Conservation (phyloP, 1,140 invertebrate genomes). For the Macrotrachela quadricornifera region DNA sequence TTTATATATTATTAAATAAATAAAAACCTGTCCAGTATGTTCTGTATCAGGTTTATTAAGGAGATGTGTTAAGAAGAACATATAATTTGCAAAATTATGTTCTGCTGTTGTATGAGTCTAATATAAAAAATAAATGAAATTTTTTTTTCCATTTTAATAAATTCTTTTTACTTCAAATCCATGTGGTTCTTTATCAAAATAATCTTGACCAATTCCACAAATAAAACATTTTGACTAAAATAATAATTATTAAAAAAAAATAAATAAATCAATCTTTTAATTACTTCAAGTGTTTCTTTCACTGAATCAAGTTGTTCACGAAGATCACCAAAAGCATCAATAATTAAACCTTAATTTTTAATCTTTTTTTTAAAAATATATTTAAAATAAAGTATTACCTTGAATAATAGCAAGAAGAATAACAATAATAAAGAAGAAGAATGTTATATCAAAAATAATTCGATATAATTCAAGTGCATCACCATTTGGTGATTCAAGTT, state of each 20-base stretch:
- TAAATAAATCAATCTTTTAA: background rate
- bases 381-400: conserved; percentile 37
- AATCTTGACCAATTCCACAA: conserved; percentile 94
- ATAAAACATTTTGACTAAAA: conserved; percentile 89
- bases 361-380: background rate
- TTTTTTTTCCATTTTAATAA: too few relatives aligned
- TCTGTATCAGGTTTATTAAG: conserved; percentile 99
- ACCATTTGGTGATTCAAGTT: conserved; percentile 89
- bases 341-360: conserved; percentile 92
- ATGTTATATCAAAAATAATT: conserved; percentile 98
- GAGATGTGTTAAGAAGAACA: conserved; percentile 99
- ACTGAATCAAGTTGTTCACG: conserved; percentile 97
- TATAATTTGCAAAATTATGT: conserved; percentile 98
- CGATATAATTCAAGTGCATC: conserved; percentile 87
- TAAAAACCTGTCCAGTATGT: conserved; percentile 72
- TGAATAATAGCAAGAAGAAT: conserved; percentile 98
- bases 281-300: conserved; percentile 83
- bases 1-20: background rate
- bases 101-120: conserved; percentile 81
- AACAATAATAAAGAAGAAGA: conserved; percentile 99
- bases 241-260: too few relatives aligned
- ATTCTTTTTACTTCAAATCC: conserved; percentile 45
- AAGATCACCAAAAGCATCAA: conserved; percentile 97
- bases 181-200: conserved; percentile 87
- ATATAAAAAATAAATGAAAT: too few relatives aligned